phyloP scores from a whole-genome alignment of 1,140 invertebrate species.

The Ladona fulva region DNA sequence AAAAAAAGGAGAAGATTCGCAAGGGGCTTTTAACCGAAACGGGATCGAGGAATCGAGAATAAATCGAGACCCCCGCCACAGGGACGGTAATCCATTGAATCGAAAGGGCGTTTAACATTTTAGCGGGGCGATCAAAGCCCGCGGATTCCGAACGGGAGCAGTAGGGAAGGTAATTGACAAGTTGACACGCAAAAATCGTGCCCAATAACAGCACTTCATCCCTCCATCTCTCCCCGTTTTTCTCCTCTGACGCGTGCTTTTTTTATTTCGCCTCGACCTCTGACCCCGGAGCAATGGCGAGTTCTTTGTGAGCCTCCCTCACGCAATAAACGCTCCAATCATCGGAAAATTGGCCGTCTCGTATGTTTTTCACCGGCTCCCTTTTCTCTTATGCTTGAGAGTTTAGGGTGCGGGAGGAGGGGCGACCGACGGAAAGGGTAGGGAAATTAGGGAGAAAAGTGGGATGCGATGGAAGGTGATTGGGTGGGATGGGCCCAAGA shows the following conservation, averaged over 20 bases:
- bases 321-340: not conserved
- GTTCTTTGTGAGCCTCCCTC: not conserved
- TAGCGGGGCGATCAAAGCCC: too few species aligned
- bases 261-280: too few species aligned
- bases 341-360: constrained; percentile 3
- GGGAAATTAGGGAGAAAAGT: too few species aligned
- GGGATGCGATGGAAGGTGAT: not conserved
- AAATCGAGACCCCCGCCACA: too few species aligned
- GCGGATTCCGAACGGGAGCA: not conserved
- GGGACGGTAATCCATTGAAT: too few species aligned
- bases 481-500: not conserved
- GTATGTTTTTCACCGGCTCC: not conserved
- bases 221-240: not conserved
- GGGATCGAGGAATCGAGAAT: too few species aligned
- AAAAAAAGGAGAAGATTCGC: too few species aligned
- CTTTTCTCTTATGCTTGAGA: not conserved
- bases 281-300: too few species aligned
- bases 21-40: too few species aligned
- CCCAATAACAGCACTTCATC: not conserved
- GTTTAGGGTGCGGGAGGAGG: not conserved
- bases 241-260: too few species aligned
- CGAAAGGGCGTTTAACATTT: too few species aligned
- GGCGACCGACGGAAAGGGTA: too few species aligned
- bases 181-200: not conserved
- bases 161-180: not conserved